phyloP scores from a whole-genome alignment of 2,113 vertebrate species.

The Psettodes erumei region DNA sequence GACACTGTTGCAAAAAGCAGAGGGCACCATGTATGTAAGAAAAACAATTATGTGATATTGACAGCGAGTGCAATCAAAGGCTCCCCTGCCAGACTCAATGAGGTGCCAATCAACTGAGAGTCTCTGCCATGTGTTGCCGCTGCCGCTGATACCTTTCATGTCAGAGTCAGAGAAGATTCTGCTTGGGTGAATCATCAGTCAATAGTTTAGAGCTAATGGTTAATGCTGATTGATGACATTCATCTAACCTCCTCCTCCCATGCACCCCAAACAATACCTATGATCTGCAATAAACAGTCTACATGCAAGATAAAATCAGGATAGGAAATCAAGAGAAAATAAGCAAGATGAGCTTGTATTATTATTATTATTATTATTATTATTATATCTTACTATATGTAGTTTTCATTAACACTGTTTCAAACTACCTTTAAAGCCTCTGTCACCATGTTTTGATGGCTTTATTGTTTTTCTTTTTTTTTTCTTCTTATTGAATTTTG shows the following conservation, averaged over 20 bases:
- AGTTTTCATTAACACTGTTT: neutral
- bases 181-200: constrained; percentile 79
- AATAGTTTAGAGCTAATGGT: constrained; percentile 80
- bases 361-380: neutral
- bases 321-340: constrained; percentile 4
- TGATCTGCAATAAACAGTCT: constrained; percentile 49
- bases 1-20: constrained; percentile 21
- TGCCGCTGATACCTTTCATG: constrained; percentile 78
- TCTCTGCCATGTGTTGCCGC: constrained; percentile 69
- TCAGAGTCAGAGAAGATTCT: constrained; percentile 77
- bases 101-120: constrained; percentile 84
- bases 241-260: constrained; percentile 36
- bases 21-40: constrained; percentile 71
- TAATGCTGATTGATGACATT: constrained; percentile 83
- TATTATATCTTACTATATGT: neutral
- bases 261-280: constrained; percentile 13
- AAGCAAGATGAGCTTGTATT: neutral
- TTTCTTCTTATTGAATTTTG: constrained; percentile 24
- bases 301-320: constrained; percentile 19
- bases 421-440: constrained; percentile 11
- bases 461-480: constrained; percentile 47
- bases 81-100: constrained; percentile 80
- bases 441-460: constrained; percentile 42
- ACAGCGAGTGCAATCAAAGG: constrained; percentile 83
- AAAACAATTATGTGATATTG: constrained; percentile 81